Base-by-base conservation (phyloP, 1,140 invertebrate genomes). In the Calliopsis andreniformis region DNA sequence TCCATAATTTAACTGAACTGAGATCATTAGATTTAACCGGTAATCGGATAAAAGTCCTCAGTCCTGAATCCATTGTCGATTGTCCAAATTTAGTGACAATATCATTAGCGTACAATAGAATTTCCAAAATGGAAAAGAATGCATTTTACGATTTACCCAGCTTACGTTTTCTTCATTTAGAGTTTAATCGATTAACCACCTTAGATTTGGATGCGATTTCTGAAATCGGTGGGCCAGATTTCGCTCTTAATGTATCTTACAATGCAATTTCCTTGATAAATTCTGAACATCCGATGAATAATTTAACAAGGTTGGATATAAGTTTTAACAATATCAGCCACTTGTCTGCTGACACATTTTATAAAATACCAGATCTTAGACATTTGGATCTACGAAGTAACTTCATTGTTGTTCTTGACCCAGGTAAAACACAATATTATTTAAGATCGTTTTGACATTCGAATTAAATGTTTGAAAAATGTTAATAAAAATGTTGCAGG, bases 291-390 rank as follows among this genome's bases (percentile, higher is more conserved):
- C 71, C 80, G 0, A 78, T 88, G 8, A 89, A 84, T 0, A 92
- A 92, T 86, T 77, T 92, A 1, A 92, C 90, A 0, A 86, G 87
- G 3, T 92, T 98, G 42, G 96, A 96, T 89, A 90, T 98, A 83
- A 96, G 96, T 67, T 95, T 95, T 76, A 97, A 97, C 81, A 94
- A 95, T 80, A 92, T 98, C 28, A 94, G 92, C 23, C 90, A 93
- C 18, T 87, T 98, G 42, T 93, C 94, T 0, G 93, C 92, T 1
- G 92, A 95, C 39, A 93, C 95, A 14, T 97, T 97, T 80, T 87
- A 91, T 32, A 95, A 95, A 32, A 94, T 95, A 39, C 90, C 91
- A 0, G 94, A 94, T 84, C 90, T 97, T 61, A 93, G 94, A 59
- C 93, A 91, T 49, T 91, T 97, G 68, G 93, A 96, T 89, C 85